A percentile compares a stretch with the other conserved stretches of the same genome.
phyloP scores from a whole-genome alignment of 2,113 vertebrate genomes.

The Urocitellus parryii region DNA sequence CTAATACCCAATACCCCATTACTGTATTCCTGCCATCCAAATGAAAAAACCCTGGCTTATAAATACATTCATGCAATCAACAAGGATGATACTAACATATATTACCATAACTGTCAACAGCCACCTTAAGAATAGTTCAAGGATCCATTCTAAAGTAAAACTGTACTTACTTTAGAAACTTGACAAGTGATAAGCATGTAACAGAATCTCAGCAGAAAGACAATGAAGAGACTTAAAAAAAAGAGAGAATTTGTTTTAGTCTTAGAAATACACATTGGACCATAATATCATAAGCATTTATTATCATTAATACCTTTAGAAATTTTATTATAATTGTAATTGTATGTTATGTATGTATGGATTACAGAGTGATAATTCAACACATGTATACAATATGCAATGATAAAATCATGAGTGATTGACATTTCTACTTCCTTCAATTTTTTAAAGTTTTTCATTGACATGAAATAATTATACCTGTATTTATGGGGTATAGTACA shows the following conservation, averaged over 20 bases:
- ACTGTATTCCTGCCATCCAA: background rate
- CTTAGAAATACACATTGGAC: background rate
- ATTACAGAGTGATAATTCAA: background rate
- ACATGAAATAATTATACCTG: background rate
- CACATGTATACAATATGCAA: background rate
- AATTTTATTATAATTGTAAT: background rate
- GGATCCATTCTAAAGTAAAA: background rate
- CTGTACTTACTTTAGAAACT: background rate
- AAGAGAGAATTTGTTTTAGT: background rate
- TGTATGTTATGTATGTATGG: background rate
- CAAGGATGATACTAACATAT: background rate
- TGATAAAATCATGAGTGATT: background rate
- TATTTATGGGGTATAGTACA: background rate
- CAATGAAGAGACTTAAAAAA: background rate
- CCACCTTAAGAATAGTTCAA: background rate
- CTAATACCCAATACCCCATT: background rate
- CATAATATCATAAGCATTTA: background rate
- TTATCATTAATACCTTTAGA: constrained; percentile 16
- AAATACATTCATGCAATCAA: background rate
- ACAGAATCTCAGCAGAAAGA: background rate
- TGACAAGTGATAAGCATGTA: background rate
- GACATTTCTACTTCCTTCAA: background rate
- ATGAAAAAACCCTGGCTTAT: background rate
- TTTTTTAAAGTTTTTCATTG: background rate
- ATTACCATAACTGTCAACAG: background rate